Conservation (phyloP, 2,113 vertebrate genomes). For the Aleadryas rufinucha region DNA sequence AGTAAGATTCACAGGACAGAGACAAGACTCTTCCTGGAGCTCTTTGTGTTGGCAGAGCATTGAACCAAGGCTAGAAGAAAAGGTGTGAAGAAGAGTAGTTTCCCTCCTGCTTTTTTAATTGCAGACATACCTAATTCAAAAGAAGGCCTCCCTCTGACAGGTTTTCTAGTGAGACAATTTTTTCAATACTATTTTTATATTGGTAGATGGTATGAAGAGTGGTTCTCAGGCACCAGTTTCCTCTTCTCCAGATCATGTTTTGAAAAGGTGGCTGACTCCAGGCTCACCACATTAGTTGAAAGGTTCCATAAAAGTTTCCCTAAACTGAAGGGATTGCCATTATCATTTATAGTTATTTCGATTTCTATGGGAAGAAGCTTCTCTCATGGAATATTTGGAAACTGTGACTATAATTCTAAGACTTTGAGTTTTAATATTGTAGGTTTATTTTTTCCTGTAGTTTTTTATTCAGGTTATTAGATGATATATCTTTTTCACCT, state of each 20-base stretch:
- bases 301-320: not conserved
- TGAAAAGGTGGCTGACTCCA: not conserved
- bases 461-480: not conserved
- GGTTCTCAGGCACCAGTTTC: not conserved
- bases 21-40: not conserved
- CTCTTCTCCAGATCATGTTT: not conserved
- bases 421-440: not conserved
- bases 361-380: not conserved
- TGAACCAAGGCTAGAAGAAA: not conserved
- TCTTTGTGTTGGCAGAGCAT: rapidly evolving
- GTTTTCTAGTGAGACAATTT: not conserved
- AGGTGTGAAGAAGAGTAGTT: not conserved
- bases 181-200: not conserved
- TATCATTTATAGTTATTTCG: not conserved
- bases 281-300: not conserved
- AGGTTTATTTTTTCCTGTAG: not conserved
- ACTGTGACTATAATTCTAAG: not conserved
- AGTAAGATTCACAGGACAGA: not conserved
- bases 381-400: not conserved
- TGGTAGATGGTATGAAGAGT: not conserved
- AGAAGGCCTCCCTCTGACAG: not conserved
- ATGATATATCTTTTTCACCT: not conserved
- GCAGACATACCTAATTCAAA: not conserved
- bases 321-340: not conserved
- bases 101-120: not conserved